Conservation (phyloP, 2,113 vertebrate species). For the Onychostoma macrolepis region DNA sequence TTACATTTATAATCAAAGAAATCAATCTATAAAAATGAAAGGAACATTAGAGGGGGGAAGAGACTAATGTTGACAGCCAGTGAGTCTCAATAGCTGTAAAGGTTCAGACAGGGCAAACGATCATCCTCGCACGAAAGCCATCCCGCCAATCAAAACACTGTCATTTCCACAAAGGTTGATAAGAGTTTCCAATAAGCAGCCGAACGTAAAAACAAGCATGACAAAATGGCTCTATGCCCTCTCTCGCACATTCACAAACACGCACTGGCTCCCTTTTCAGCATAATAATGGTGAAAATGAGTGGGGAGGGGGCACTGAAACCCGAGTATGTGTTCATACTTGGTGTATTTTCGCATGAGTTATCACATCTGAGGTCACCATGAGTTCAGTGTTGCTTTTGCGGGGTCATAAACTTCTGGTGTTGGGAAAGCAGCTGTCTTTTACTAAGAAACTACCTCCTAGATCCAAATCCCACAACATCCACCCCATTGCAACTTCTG, state of each 20-base stretch:
- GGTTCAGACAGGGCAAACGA: neutral
- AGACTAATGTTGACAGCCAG: neutral
- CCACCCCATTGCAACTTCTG: neutral
- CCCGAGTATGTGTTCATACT: conserved; percentile 18
- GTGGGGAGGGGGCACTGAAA: conserved; percentile 5
- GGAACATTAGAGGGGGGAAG: neutral
- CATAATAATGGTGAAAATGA: neutral
- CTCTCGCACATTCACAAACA: conserved; percentile 12
- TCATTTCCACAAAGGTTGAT: neutral
- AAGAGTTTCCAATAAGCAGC: conserved; percentile 44
- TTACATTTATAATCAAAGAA: conserved; percentile 5
- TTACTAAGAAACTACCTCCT: neutral
- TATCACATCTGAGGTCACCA: neutral
- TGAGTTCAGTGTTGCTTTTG: conserved; percentile 26
- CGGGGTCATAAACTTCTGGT: neutral
- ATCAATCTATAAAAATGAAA: neutral
- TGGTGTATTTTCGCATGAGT: conserved; percentile 18
- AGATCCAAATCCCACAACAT: neutral
- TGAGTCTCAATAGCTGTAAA: neutral
- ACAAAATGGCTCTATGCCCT: neutral
- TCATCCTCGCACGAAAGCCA: neutral
- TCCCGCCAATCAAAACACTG: neutral
- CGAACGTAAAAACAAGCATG: conserved; percentile 26
- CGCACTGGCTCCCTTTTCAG: neutral
- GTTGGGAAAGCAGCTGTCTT: neutral